Conservation (phyloP, 2,888 invertebrate genomes). For the Teleiodes luculella region DNA sequence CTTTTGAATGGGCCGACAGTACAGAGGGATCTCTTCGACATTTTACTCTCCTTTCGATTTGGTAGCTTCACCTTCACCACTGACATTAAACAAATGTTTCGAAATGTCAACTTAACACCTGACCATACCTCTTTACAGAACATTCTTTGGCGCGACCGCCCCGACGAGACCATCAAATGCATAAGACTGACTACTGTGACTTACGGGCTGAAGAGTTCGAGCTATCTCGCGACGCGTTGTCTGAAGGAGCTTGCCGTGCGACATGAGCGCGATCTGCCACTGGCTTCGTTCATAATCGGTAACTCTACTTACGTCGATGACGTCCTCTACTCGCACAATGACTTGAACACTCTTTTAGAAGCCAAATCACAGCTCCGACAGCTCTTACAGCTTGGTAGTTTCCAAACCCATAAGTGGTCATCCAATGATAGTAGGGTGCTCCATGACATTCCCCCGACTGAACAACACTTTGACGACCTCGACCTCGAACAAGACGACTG, state of each 20-base stretch:
- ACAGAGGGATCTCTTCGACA: constrained; percentile 4
- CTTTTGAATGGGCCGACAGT: constrained; percentile 17
- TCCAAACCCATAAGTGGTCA: constrained; percentile 20
- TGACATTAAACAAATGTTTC: constrained; percentile 1
- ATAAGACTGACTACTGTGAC: neutral
- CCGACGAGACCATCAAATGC: neutral
- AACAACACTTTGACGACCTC: constrained; percentile 14
- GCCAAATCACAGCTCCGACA: constrained; percentile 16
- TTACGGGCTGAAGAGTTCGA: neutral
- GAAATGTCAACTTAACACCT: neutral
- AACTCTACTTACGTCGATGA: neutral
- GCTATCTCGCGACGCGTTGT: constrained; percentile 1
- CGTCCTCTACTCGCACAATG: neutral
- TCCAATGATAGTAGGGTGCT: constrained; percentile 11
- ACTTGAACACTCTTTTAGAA: neutral
- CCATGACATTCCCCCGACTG: neutral
- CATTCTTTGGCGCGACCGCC: neutral
- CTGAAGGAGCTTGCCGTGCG: neutral
- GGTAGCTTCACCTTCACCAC: neutral
- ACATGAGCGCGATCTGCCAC: neutral
- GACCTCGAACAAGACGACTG: constrained; percentile 18
- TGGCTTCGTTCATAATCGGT: neutral
- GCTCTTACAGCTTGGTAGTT: constrained; percentile 16
- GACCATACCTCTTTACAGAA: neutral
- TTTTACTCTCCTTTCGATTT: neutral